Evolutionary conservation across 1,140 invertebrate genomes (phyloP), one percentile per base, ranked within the genome.

Genomic region (Mesaphorura yosii): DNA sequence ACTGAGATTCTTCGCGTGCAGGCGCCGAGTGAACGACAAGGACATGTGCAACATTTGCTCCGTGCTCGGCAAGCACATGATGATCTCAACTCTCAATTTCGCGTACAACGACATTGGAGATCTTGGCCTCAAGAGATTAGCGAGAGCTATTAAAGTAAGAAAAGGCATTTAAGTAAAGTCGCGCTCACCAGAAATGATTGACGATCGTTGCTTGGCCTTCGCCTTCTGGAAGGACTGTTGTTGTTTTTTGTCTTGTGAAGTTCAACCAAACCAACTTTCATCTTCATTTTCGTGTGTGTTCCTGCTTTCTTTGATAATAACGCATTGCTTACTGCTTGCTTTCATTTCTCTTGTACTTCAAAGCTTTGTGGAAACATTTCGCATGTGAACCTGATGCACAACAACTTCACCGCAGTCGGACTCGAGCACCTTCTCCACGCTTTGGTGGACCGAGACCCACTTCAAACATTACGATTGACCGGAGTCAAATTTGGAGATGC

Each of bases 401-500:
- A 50, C 10, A 34, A 56, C 10, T 14, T 56, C 3, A 46, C 40
- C 20, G 25, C 19, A 1, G 17, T 17, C 6, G 54, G 54, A 15
- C 14, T 51, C 19, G 28, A 38, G 23, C 28, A 7, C 17, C 42
- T 56, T 17, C n/a, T 26, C 26, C 23, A 20, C 2, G 10, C 19
- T 10, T 17, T 56, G 29, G 28, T 56, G 2, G 29, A 38, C 29
- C 28, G 54, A 27, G 10, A 10, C 0, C 41, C 54, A 7, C 31
- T 56, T 3, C 12, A 29, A 19, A n/a, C 37, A 15, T 44, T 56
- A 19, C 38, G 42, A 22, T 34, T 56, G 10, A 23, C 47, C 22
- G 54, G 54, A 34, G 51, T 44, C 29, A 56, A 56, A 46, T 38
- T 51, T 28, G 54, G 54, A 23, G 47, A 42, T 19, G 23, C 17